Evolutionary conservation across 2,888 invertebrate species (phyloP).

Genomic region (Tolmerus cingulatus): DNA sequence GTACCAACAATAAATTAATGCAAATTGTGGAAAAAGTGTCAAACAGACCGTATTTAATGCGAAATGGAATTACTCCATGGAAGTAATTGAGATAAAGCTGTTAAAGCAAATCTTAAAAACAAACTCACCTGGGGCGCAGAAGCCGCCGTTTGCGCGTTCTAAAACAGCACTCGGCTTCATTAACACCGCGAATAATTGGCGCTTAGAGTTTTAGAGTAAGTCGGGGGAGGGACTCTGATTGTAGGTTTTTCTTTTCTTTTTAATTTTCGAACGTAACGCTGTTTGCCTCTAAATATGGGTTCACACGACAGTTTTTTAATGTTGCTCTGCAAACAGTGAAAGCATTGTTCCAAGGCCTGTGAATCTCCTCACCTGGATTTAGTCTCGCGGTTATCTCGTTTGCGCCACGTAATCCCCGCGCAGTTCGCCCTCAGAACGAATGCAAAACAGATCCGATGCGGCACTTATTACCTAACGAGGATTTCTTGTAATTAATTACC

Average conservation of each 20-base stretch:
- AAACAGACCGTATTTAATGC: background rate
- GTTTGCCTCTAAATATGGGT: constrained; percentile 1
- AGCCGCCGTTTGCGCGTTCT: background rate
- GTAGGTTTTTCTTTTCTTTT: background rate
- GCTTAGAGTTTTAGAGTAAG: background rate
- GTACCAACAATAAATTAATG: background rate
- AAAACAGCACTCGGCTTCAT: background rate
- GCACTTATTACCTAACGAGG: background rate
- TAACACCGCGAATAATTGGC: background rate
- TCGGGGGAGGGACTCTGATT: background rate
- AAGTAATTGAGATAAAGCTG: background rate
- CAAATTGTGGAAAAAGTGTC: background rate
- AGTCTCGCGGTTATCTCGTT: background rate
- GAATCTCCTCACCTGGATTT: background rate
- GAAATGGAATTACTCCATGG: background rate
- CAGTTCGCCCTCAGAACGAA: background rate
- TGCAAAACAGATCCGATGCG: background rate
- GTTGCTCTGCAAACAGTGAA: background rate
- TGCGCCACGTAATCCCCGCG: background rate
- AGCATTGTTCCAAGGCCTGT: constrained; percentile 20
- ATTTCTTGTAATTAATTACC: background rate
- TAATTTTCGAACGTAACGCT: background rate
- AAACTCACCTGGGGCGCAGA: background rate
- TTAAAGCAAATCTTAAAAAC: background rate
- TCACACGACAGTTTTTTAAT: background rate